Conservation (phyloP, 2,797 vertebrate species). For the Aphelocoma californica region DNA sequence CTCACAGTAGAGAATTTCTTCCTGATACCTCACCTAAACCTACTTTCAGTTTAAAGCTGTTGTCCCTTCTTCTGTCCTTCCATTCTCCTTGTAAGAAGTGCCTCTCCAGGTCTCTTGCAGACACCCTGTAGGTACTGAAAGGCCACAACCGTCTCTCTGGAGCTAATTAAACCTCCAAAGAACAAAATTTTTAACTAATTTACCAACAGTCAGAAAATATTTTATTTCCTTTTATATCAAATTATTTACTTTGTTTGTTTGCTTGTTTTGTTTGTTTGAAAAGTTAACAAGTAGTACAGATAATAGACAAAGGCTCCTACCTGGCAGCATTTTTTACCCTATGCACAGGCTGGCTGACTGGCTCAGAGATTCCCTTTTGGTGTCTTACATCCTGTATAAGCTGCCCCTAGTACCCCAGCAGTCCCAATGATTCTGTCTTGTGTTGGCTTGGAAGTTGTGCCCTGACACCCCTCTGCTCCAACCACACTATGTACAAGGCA, state of each 20-base stretch:
- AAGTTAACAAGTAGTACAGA: not conserved
- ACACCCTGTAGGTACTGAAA: not conserved
- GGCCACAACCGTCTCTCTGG: not conserved
- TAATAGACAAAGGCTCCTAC: not conserved
- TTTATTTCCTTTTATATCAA: not conserved
- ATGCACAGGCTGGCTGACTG: not conserved
- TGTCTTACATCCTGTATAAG: not conserved
- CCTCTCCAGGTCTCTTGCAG: not conserved
- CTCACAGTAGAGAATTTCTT: not conserved
- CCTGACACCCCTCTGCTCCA: not conserved
- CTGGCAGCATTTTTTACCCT: not conserved
- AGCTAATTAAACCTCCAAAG: not conserved
- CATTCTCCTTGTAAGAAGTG: not conserved
- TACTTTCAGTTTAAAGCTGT: not conserved
- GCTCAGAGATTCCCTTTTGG: not conserved
- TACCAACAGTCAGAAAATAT: not conserved
- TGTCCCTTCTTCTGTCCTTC: not conserved
- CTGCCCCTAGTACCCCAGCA: not conserved
- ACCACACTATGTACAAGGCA: accelerated
- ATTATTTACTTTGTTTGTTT: not conserved
- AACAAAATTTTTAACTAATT: not conserved
- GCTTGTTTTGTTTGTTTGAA: not conserved
- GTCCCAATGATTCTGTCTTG: not conserved
- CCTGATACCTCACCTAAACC: not conserved
- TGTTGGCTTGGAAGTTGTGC: not conserved